Evolutionary conservation across 1,140 invertebrate genomes (phyloP).

Genomic region (Thaumetopoea pityocampa): DNA sequence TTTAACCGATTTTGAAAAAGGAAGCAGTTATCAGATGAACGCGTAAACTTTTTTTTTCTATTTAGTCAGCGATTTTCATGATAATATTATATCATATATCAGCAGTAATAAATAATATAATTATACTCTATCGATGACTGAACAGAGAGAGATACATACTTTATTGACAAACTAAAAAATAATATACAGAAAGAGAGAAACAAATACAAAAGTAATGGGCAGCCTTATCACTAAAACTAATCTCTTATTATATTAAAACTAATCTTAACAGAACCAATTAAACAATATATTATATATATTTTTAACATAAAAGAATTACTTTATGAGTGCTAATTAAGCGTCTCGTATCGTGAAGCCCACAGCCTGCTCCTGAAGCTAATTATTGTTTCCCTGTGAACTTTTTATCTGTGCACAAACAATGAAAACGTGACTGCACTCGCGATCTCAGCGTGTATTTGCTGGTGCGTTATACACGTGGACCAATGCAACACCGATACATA

Average conservation of each 20-base stretch:
- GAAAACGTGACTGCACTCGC: conserved; percentile 67
- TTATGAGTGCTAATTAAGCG: conserved; percentile 69
- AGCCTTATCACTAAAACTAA: too few species aligned
- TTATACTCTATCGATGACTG: too few species aligned
- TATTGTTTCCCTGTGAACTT: conserved; percentile 63
- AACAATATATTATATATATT: not conserved
- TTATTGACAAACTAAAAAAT: too few species aligned
- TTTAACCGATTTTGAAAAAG: too few species aligned
- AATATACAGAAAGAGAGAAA: too few species aligned
- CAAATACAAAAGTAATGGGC: too few species aligned
- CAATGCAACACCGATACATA: conserved; percentile 21
- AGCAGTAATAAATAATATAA: too few species aligned
- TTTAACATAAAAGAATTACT: conserved; percentile 8
- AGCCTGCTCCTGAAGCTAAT: conserved; percentile 52
- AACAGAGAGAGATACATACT: too few species aligned
- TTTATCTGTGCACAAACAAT: conserved; percentile 67
- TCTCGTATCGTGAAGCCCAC: conserved; percentile 50
- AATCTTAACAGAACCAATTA: conserved; percentile 1
- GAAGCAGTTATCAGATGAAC: too few species aligned
- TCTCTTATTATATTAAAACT: not conserved
- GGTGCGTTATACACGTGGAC: conserved; percentile 23
- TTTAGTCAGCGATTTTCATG: too few species aligned
- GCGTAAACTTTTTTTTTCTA: too few species aligned
- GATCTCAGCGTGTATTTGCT: conserved; percentile 42
- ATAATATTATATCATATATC: too few species aligned